These are phyloP conservation scores for Cichlasoma orientale DNA, from an alignment of 2,797 vertebrate species.

Conservation along the genomic window DNA sequence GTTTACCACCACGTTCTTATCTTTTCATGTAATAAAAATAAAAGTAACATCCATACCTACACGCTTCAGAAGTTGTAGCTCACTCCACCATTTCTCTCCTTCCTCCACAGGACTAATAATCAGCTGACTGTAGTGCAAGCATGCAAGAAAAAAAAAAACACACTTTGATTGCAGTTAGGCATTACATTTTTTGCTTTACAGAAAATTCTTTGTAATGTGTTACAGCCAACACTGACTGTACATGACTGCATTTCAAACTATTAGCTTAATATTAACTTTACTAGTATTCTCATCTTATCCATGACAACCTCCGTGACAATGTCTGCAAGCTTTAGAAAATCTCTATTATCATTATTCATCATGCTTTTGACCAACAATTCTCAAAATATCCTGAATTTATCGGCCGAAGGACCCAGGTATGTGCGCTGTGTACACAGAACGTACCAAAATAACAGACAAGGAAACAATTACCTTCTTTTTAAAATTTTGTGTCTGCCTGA, in stretches of 20 bases:
- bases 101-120: background rate
- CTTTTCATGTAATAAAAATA: too few species aligned
- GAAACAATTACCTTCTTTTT: background rate
- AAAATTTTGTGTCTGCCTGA: background rate
- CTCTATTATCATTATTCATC: too few species aligned
- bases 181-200: too few species aligned
- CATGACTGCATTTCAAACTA: too few species aligned
- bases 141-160: too few species aligned
- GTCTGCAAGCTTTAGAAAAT: too few species aligned
- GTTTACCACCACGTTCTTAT: background rate
- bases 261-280: background rate
- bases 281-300: background rate
- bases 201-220: too few species aligned
- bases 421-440: background rate
- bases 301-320: too few species aligned
- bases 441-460: background rate
- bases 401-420: background rate
- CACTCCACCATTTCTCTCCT: background rate
- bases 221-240: too few species aligned
- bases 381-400: background rate
- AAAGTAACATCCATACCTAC: background rate
- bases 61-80: background rate
- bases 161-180: too few species aligned
- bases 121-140: background rate
- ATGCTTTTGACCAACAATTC: too few species aligned